A percentile compares a stretch with the other conserved stretches of the same genome.
Conservation (phyloP, 1,140 invertebrate genomes). For the Trichoplusia ni region DNA sequence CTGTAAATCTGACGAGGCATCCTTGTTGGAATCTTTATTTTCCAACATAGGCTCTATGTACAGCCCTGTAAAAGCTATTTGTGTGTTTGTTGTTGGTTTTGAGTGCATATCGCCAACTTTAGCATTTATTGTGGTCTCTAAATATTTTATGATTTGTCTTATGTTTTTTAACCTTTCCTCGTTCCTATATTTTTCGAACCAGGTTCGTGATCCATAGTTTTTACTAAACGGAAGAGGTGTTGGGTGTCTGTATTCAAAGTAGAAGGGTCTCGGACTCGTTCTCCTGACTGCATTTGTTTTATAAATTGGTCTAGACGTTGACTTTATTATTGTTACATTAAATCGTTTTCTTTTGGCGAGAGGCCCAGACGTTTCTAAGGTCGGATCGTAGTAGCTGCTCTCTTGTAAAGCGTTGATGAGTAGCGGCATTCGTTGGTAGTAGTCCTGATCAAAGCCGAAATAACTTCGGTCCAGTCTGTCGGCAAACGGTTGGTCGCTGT, state of each 20-base stretch:
- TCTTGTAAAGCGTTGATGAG: slow-evolving; percentile 75
- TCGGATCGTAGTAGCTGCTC: slow-evolving; percentile 57
- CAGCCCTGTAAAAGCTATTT: slow-evolving; percentile 70
- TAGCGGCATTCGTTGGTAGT: slow-evolving; percentile 74
- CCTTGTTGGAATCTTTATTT: slow-evolving; percentile 23
- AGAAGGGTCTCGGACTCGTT: slow-evolving; percentile 71
- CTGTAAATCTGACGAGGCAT: slow-evolving; percentile 34
- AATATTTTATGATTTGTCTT: slow-evolving; percentile 71
- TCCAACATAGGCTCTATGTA: slow-evolving; percentile 56
- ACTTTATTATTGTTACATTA: slow-evolving; percentile 28
- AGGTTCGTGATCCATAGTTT: slow-evolving; percentile 56
- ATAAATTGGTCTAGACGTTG: slow-evolving; percentile 27
- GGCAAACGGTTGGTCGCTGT: slow-evolving; percentile 56
- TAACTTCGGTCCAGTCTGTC: slow-evolving; percentile 67
- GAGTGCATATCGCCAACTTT: slow-evolving; percentile 64
- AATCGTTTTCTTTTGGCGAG: slow-evolving; percentile 35
- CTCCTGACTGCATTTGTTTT: slow-evolving; percentile 48
- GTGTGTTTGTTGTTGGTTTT: slow-evolving; percentile 45
- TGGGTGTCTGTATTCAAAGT: slow-evolving; percentile 66
- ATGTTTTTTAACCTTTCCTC: slow-evolving; percentile 73
- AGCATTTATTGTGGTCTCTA: slow-evolving; percentile 71
- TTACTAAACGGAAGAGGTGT: slow-evolving; percentile 71
- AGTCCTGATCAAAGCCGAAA: slow-evolving; percentile 76
- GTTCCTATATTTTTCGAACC: slow-evolving; percentile 72
- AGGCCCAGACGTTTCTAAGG: slow-evolving; percentile 40